A percentile compares a stretch with the other conserved stretches of the same genome.
These are phyloP conservation scores for Hemistola chrysoprasaria DNA, from an alignment of 2,888 invertebrate genomes.

Conservation along the genomic window DNA sequence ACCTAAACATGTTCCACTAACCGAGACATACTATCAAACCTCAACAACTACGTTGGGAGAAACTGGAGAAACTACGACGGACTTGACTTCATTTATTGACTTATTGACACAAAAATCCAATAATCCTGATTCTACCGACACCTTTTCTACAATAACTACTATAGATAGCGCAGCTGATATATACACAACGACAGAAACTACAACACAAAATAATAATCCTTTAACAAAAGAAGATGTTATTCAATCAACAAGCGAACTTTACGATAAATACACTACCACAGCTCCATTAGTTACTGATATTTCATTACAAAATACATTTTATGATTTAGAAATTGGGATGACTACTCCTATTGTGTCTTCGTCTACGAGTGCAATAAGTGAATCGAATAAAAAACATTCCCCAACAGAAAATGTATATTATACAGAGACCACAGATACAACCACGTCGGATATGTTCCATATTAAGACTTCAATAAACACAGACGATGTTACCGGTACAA, in stretches of 20 bases:
- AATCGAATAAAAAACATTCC: constrained; percentile 3
- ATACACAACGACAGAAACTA: not conserved
- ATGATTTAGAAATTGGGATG: not conserved
- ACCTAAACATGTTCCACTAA: constrained; percentile 76
- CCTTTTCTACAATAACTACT: constrained; percentile 7
- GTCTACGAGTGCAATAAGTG: not conserved
- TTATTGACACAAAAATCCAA: constrained; percentile 17
- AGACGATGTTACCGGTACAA: constrained; percentile 8
- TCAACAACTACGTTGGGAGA: constrained; percentile 49
- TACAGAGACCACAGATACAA: not conserved
- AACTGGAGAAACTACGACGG: constrained; percentile 44
- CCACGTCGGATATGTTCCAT: not conserved
- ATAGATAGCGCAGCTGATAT: constrained; percentile 1
- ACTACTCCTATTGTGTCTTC: not conserved
- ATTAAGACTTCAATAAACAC: constrained; percentile 1
- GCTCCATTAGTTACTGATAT: too few species aligned
- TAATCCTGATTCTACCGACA: constrained; percentile 18
- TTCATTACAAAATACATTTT: not conserved
- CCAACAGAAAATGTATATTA: not conserved
- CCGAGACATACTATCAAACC: constrained; percentile 63
- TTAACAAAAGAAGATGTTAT: not conserved
- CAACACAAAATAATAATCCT: not conserved
- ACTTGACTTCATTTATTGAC: constrained; percentile 38
- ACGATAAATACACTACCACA: too few species aligned
- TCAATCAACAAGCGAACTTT: too few species aligned